Conservation (phyloP, 2,797 vertebrate genomes). For the Micromesistius poutassou region DNA sequence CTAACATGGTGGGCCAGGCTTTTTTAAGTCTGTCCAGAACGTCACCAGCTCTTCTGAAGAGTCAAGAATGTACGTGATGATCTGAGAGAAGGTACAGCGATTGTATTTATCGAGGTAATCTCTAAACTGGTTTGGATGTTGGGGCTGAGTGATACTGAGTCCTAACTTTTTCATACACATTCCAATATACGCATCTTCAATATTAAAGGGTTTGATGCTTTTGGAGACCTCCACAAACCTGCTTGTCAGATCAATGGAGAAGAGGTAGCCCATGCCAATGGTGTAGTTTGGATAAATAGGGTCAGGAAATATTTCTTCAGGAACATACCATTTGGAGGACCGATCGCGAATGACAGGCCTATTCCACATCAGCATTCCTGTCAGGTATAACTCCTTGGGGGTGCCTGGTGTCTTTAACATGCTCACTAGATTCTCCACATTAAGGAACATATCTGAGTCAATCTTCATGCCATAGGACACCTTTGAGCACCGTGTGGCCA, state of each 20-base stretch:
- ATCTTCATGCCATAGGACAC: slow-evolving; percentile 72
- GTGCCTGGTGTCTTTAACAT: slow-evolving; percentile 49
- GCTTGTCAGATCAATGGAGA: slow-evolving; percentile 70
- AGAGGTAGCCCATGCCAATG: slow-evolving; percentile 73
- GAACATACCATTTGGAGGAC: slow-evolving; percentile 70
- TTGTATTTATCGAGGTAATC: slow-evolving; percentile 33
- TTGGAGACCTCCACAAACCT: slow-evolving; percentile 61
- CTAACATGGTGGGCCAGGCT: slow-evolving; percentile 47
- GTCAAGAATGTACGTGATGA: slow-evolving; percentile 69
- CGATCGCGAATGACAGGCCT: slow-evolving; percentile 44
- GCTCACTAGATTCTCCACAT: slow-evolving; percentile 59
- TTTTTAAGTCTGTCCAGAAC: slow-evolving; percentile 67
- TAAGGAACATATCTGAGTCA: slow-evolving; percentile 79
- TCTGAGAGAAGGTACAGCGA: slow-evolving; percentile 48
- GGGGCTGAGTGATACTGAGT: slow-evolving; percentile 12
- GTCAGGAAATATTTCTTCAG: slow-evolving; percentile 60
- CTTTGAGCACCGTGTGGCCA: slow-evolving; percentile 57
- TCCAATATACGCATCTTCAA: slow-evolving; percentile 79
- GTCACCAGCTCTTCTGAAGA: slow-evolving; percentile 49
- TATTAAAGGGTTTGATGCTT: slow-evolving; percentile 60
- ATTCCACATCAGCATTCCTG: slow-evolving; percentile 59
- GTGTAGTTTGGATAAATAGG: slow-evolving; percentile 65
- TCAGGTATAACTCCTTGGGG: slow-evolving; percentile 51
- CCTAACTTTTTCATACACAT: slow-evolving; percentile 67
- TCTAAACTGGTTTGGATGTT: slow-evolving; percentile 48